Conservation (phyloP, 2,888 invertebrate genomes). For the Archips xylosteana region DNA sequence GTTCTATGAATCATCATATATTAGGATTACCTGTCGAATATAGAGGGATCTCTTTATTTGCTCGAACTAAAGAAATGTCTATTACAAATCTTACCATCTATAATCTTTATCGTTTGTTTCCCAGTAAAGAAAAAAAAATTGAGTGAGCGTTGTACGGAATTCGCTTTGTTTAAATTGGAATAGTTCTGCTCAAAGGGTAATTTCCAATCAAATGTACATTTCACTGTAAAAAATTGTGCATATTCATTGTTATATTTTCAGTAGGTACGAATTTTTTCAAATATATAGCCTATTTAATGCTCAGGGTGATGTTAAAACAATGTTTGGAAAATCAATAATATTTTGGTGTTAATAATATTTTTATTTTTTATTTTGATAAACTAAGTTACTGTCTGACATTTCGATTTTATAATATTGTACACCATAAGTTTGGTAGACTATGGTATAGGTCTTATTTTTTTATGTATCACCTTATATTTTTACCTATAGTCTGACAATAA, state of each 20-base stretch:
- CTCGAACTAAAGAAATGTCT: slow-evolving; percentile 16
- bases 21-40: slow-evolving; percentile 15
- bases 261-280: neutral
- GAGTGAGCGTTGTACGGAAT: neutral
- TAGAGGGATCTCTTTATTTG: slow-evolving; percentile 12
- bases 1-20: slow-evolving; percentile 42
- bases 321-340: neutral
- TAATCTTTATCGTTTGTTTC: neutral
- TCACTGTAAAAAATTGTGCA: neutral
- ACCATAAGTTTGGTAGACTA: no score
- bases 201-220: neutral
- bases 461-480: no score
- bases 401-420: no score
- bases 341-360: no score
- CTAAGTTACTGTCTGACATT: no score
- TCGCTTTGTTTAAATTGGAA: slow-evolving; percentile 1
- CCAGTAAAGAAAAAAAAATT: neutral
- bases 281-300: neutral
- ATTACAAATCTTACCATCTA: neutral
- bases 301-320: neutral
- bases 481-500: no score
- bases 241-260: neutral
- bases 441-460: no score
- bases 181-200: neutral
- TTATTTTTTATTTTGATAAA: no score